Percentiles rank a stretch among this genome's conserved stretches.
These are phyloP conservation scores for Monochamus alternatus DNA, from an alignment of 2,888 invertebrate genomes.

Conservation along the genomic window DNA sequence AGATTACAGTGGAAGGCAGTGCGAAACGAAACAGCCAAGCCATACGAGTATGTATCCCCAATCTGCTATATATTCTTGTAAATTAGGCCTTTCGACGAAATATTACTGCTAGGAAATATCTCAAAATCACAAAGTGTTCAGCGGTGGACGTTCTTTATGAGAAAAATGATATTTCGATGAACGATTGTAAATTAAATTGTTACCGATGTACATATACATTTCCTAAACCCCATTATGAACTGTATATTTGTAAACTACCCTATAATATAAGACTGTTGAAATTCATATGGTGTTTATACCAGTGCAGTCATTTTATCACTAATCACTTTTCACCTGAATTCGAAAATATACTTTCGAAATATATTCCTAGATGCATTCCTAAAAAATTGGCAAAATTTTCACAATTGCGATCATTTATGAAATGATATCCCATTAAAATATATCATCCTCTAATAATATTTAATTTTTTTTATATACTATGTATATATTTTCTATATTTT, in stretches of 20 bases:
- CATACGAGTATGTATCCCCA: constrained; percentile 86
- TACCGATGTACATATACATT: constrained; percentile 64
- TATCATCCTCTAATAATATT: constrained; percentile 27
- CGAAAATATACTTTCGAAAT: constrained; percentile 25
- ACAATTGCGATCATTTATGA: constrained; percentile 20
- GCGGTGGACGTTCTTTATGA: constrained; percentile 53
- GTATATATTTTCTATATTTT: constrained; percentile 55
- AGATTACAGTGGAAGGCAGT: constrained; percentile 85
- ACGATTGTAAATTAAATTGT: constrained; percentile 56
- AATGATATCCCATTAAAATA: constrained; percentile 23
- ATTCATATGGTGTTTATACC: constrained; percentile 53
- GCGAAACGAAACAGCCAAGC: constrained; percentile 85
- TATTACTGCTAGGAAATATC: constrained; percentile 80
- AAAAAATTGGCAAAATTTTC: constrained; percentile 19
- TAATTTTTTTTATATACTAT: constrained; percentile 53
- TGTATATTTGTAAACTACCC: constrained; percentile 67
- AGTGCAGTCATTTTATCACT: constrained; percentile 51
- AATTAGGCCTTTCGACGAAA: constrained; percentile 84
- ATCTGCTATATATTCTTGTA: constrained; percentile 79
- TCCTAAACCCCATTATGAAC: constrained; percentile 47
- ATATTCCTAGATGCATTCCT: constrained; percentile 38
- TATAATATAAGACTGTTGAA: constrained; percentile 65
- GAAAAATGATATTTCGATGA: constrained; percentile 39
- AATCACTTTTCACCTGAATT: constrained; percentile 47
- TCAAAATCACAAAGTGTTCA: constrained; percentile 51